phyloP scores from a whole-genome alignment of 2,888 invertebrate species.

The Phengaris arion region DNA sequence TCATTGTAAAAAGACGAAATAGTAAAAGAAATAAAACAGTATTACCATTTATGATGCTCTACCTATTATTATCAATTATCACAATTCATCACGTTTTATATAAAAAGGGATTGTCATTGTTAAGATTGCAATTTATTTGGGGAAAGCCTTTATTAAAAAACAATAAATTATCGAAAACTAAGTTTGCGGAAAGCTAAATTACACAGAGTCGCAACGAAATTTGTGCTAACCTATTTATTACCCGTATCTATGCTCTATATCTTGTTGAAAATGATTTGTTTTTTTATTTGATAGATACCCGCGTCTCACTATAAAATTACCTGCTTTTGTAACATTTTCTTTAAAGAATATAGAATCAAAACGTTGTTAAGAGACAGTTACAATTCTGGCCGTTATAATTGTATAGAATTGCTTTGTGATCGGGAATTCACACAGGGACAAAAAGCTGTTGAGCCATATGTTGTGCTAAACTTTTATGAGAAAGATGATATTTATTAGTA shows the following conservation, averaged over 20 bases:
- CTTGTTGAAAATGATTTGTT: constrained; percentile 62
- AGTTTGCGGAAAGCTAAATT: constrained; percentile 65
- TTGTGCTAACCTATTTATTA: constrained; percentile 75
- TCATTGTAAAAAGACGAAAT: too few species aligned
- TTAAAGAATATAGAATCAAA: constrained; percentile 58
- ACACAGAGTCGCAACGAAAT: constrained; percentile 54
- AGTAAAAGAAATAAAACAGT: too few species aligned
- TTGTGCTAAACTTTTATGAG: background rate
- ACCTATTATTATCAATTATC: constrained; percentile 3
- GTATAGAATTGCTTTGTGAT: constrained; percentile 75
- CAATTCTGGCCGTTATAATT: constrained; percentile 79
- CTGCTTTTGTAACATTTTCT: constrained; percentile 68
- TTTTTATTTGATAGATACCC: constrained; percentile 51
- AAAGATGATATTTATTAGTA: background rate
- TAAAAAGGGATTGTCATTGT: constrained; percentile 6
- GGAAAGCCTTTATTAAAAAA: constrained; percentile 62
- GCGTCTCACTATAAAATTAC: constrained; percentile 66
- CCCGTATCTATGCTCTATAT: constrained; percentile 54
- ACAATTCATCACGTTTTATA: background rate
- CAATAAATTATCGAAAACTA: constrained; percentile 65
- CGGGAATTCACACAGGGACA: constrained; percentile 51
- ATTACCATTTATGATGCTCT: too few species aligned
- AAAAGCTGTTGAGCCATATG: constrained; percentile 47
- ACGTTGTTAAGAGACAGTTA: constrained; percentile 75
- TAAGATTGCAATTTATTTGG: constrained; percentile 32